These are phyloP conservation scores for Acrossocheilus fasciatus DNA, from an alignment of 2,797 vertebrate species.

Conservation along the genomic window DNA sequence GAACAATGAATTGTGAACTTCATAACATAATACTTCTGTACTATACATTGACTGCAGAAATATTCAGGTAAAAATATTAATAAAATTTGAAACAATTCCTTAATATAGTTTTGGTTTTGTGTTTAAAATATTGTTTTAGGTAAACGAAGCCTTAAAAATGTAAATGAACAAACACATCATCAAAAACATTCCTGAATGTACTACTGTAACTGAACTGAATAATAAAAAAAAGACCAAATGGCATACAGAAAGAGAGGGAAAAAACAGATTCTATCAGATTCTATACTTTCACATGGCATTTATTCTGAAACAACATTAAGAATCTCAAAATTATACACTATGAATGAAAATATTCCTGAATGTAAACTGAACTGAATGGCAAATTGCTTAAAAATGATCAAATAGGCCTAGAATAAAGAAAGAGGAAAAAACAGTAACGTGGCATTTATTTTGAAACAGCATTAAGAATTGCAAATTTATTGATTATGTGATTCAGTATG, in stretches of 20 bases:
- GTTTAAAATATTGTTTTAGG: not conserved
- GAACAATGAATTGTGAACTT: not conserved
- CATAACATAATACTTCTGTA: not conserved
- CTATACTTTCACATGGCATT: not conserved
- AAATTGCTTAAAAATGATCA: not conserved
- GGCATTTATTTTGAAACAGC: not conserved
- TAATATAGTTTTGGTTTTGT: not conserved
- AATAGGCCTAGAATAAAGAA: not conserved
- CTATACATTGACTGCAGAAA: not conserved
- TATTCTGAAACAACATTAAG: not conserved
- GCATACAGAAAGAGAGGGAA: not conserved
- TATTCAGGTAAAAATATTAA: not conserved
- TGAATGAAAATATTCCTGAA: no score
- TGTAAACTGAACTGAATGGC: not conserved
- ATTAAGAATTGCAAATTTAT: not conserved
- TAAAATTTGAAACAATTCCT: not conserved
- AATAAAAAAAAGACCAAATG: no score
- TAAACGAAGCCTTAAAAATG: not conserved
- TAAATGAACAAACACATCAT: not conserved
- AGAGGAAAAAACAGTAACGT: not conserved
- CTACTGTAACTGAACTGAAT: not conserved
- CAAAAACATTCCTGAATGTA: not conserved
- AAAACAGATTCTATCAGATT: not conserved
- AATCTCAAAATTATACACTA: no score
- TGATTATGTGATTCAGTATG: not conserved